These are phyloP conservation scores for Poeciliopsis gracilis DNA, from an alignment of 2,797 vertebrate species.

Conservation along the genomic window DNA sequence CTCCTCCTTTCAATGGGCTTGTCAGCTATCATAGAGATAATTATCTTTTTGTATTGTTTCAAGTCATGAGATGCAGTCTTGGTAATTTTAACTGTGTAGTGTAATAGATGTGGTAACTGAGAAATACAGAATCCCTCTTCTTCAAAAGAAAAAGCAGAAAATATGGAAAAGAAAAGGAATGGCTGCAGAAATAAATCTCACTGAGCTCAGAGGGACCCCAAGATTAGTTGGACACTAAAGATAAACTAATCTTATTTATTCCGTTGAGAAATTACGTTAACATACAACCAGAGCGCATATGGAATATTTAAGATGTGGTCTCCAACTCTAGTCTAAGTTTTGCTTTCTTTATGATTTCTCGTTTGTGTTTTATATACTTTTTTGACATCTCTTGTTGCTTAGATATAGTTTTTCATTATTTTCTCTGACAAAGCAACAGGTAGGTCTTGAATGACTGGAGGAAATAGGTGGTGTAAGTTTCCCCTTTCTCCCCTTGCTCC, in stretches of 20 bases:
- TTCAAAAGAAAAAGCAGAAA: neutral
- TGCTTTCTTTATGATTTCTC: neutral
- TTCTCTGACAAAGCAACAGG: constrained; percentile 57
- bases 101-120: neutral
- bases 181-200: neutral
- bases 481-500: constrained; percentile 29
- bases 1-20: neutral
- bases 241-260: too few species aligned
- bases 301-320: neutral
- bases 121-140: neutral
- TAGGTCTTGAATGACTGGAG: constrained; percentile 28
- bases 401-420: constrained; percentile 30
- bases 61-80: neutral
- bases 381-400: constrained; percentile 51
- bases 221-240: too few species aligned
- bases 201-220: neutral
- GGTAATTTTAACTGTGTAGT: neutral
- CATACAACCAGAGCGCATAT: neutral
- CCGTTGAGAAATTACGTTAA: neutral
- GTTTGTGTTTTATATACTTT: neutral
- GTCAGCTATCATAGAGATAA: neutral
- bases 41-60: constrained; percentile 1
- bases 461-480: constrained; percentile 66
- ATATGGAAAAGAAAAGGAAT: neutral
- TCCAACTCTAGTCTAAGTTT: neutral